Percentiles rank a stretch among this genome's conserved stretches.
Conservation (phyloP, 2,797 vertebrate species). For the Etheostoma nigrum region DNA sequence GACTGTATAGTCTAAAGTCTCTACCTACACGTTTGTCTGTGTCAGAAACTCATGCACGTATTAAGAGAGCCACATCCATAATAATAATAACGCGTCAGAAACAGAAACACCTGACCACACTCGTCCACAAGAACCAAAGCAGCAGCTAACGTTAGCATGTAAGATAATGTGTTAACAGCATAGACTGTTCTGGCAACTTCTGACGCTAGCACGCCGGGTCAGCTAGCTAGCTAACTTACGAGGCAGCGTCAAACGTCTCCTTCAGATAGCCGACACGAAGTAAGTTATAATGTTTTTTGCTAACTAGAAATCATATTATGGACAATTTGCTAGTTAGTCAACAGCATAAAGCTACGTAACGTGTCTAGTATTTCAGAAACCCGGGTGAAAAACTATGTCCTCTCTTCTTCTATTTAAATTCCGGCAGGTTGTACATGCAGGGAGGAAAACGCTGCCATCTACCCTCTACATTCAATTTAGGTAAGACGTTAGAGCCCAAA, state of each 20-base stretch:
- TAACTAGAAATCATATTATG: neutral
- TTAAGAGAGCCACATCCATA: too few relatives aligned
- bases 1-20: too few relatives aligned
- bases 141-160: constrained; percentile 20
- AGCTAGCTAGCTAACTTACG: neutral
- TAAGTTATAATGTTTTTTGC: neutral
- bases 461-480: neutral
- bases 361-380: neutral
- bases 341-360: too few relatives aligned
- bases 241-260: neutral
- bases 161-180: constrained; percentile 18
- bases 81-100: too few relatives aligned
- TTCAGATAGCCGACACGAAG: neutral
- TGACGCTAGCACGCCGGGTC: too few relatives aligned
- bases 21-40: too few relatives aligned
- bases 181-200: neutral
- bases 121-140: too few relatives aligned
- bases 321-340: neutral
- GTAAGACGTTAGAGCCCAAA: neutral
- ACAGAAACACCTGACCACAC: too few relatives aligned
- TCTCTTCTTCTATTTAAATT: constrained; percentile 13
- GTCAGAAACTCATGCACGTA: too few relatives aligned
- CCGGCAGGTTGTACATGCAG: neutral
- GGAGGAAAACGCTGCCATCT: neutral
- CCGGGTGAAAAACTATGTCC: neutral